Base-by-base conservation (phyloP, 2,113 vertebrate species). In the Kryptolebias marmoratus region DNA sequence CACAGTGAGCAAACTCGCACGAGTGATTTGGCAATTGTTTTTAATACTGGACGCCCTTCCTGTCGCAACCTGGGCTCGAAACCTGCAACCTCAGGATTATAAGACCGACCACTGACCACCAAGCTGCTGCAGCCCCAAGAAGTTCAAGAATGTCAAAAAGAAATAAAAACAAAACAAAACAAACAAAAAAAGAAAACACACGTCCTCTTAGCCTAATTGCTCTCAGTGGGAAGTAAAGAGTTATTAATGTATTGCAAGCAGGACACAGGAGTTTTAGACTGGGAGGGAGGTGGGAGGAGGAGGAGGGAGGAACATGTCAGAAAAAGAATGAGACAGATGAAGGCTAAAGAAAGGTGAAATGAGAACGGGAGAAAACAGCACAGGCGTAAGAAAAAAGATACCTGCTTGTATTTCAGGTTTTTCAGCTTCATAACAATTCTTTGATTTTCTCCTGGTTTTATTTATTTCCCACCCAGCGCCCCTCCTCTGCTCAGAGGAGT, bases 171-270 rank as follows among this genome's bases (percentile, higher is more conserved):
- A 22, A 22, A 22, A 22, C 22, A 85, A 83, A 59, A 54, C 79
- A 49, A 8, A 16, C 31, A 18, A 73, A 72, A 69, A 11, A 57
- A 28, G 80, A 80, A 64, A 75, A 79, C 80, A 53, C n/a, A 68
- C 77, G 30, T 58, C 73, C 78, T 74, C 75, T 82, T 49, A 68
- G 80, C 45, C 80, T 91, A 92, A 94, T 91, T 93, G 88, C 86
- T 73, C 90, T 85, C 91, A 91, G 91, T 88, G 74, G 90, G 90
- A 81, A 91, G 89, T 90, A 89, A 93, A 90, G 82, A 92, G 85
- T 89, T 90, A 87, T 93, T 87, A 89, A 85, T 28, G 76, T 79
- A 85, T 78, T 75, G 89, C 82, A 85, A 85, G 85, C 71, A 81
- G 84, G 89, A 85, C 77, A 79, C 66, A 68, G 83, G 87, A 86